Evolutionary conservation across 1,140 invertebrate genomes (phyloP), one percentile per base, ranked within the genome.

Genomic region (Drosophila kurseongensis): DNA sequence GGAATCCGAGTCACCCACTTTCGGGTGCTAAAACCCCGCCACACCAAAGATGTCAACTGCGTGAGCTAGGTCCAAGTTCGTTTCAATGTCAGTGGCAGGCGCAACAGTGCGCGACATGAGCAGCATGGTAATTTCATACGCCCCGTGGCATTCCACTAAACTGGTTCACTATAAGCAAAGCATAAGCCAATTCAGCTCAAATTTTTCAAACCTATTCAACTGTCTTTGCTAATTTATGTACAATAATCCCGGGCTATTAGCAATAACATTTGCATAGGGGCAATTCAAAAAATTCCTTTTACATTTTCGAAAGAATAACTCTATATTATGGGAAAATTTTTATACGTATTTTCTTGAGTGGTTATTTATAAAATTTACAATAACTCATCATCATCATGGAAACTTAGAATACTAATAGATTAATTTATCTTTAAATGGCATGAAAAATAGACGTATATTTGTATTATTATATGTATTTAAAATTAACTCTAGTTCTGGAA

Each of bases 71-170:
- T 72, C 47, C 84, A 88, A 88, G 83, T 88, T 89, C 84, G 57
- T 83, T 88, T 88, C 75, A 88, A 88, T 88, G 83, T 88, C 83
- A 88, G 40, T 58, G 47, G 18, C 47, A 51, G 40, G 40, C 32
- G 44, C 78, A 59, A 56, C 51, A 52, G 42, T 40, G 51, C 44
- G 71, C 59, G 48, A 47, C 47, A 52, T 50, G 65, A 60, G 55
- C 23, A 60, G 55, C 29, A 38, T 56, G 42, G 45, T 41, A 75
- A 60, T 73, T 60, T 35, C 23, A 32, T 36, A 42, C n/a, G 18
- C 40, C 13, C 12, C 40, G 13, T 38, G 14, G 29, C 47, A 73
- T 73, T 66, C 41, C 48, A 38, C 44, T 47, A 57, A 75, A 75
- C 73, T 54, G 72, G 73, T 75, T 75, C 44, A 23, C 9, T 35